Evolutionary conservation across 2,888 invertebrate genomes (phyloP).

Genomic region (Phortica magna): DNA sequence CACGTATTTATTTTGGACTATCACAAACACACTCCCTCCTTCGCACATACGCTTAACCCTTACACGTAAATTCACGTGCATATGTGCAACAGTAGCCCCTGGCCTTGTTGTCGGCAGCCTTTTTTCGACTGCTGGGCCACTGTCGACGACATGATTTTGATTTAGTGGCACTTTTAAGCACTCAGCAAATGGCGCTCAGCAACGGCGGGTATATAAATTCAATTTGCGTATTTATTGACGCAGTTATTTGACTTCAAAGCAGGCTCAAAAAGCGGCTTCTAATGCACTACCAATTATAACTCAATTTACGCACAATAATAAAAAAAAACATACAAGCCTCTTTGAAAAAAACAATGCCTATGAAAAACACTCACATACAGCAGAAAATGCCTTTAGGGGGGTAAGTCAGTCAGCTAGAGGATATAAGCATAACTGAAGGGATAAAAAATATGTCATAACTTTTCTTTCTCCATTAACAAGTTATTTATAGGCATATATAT

Average conservation of each 20-base stretch:
- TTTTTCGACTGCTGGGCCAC: background rate
- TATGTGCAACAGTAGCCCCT: slow-evolving; percentile 1
- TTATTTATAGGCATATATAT: slow-evolving; percentile 49
- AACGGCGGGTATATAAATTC: slow-evolving; percentile 64
- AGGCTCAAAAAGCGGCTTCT: slow-evolving; percentile 41
- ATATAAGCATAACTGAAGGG: too few species aligned
- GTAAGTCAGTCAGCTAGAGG: slow-evolving; percentile 21
- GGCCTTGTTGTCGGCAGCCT: slow-evolving; percentile 10
- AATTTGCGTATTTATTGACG: slow-evolving; percentile 71
- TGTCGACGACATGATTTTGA: slow-evolving; percentile 57
- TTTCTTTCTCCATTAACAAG: background rate
- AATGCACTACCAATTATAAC: slow-evolving; percentile 75
- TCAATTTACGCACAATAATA: slow-evolving; percentile 75
- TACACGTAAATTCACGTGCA: slow-evolving; percentile 15
- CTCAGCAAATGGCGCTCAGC: slow-evolving; percentile 3
- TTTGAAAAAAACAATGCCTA: slow-evolving; percentile 6
- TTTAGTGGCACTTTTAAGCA: slow-evolving; percentile 68
- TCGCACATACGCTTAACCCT: slow-evolving; percentile 43
- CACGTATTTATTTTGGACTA: slow-evolving; percentile 64
- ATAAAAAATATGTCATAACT: slow-evolving; percentile 16
- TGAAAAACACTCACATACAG: slow-evolving; percentile 4
- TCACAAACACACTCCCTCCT: slow-evolving; percentile 52
- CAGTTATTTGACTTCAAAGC: slow-evolving; percentile 59
- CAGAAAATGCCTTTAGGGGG: background rate
- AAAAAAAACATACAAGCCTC: slow-evolving; percentile 47